phyloP scores from a whole-genome alignment of 2,113 vertebrate species.

The Mus musculus region GRCm39 chr8:110094001-110094500 shows the following conservation, averaged over 20 bases:
- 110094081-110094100: neutral
- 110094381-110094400: neutral
- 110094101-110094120: constrained; percentile 18
- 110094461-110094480: neutral
- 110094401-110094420: constrained; percentile 39
- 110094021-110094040: neutral
- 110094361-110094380: neutral
- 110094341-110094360: constrained; percentile 25
- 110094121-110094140: neutral
- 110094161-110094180: neutral
- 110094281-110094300: constrained; percentile 25
- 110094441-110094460: neutral
- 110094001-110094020: neutral
- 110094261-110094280: neutral
- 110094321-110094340: neutral
- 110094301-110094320: neutral
- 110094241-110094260: neutral
- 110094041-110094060: neutral
- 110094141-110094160: too few relatives aligned
- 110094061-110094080: neutral
- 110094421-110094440: neutral
- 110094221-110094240: neutral
- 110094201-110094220: neutral
- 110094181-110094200: neutral
- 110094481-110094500: constrained; percentile 14